phyloP scores from a whole-genome alignment of 2,797 vertebrate genomes.

The Cottoperca gobio region DNA sequence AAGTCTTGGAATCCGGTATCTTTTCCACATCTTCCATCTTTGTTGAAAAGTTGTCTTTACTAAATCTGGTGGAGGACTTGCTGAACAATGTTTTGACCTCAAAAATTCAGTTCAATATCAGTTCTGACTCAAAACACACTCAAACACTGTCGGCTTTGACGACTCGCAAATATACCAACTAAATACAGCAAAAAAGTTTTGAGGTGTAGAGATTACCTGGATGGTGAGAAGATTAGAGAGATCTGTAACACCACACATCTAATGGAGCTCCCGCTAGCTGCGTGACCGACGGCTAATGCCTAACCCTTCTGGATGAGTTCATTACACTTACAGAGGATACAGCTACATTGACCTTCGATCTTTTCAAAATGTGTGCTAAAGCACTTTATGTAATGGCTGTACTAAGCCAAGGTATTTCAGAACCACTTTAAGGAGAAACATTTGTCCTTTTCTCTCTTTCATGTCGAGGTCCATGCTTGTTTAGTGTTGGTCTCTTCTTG shows the following conservation, averaged over 20 bases:
- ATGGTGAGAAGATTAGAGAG: conserved; percentile 1
- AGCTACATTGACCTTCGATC: conserved; percentile 1
- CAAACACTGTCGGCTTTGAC: neutral
- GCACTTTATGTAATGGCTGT: neutral
- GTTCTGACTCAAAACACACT: neutral
- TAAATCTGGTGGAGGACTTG: neutral
- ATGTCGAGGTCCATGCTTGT: neutral
- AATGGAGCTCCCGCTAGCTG: conserved; percentile 9
- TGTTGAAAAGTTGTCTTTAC: neutral
- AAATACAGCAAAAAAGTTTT: neutral
- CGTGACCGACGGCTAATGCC: neutral
- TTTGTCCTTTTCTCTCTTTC: neutral
- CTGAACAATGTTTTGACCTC: neutral
- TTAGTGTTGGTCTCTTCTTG: neutral
- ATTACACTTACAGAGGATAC: neutral
- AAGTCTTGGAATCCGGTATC: neutral
- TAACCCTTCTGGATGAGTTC: neutral
- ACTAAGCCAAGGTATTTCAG: neutral
- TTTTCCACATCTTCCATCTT: no score
- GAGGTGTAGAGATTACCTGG: conserved; percentile 9
- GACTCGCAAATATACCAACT: neutral
- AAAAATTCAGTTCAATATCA: neutral
- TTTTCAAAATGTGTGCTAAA: conserved; percentile 5
- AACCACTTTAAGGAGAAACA: neutral
- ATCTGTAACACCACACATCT: conserved; percentile 3